Evolutionary conservation across 1,140 invertebrate species (phyloP).

Genomic region (Periplaneta americana): DNA sequence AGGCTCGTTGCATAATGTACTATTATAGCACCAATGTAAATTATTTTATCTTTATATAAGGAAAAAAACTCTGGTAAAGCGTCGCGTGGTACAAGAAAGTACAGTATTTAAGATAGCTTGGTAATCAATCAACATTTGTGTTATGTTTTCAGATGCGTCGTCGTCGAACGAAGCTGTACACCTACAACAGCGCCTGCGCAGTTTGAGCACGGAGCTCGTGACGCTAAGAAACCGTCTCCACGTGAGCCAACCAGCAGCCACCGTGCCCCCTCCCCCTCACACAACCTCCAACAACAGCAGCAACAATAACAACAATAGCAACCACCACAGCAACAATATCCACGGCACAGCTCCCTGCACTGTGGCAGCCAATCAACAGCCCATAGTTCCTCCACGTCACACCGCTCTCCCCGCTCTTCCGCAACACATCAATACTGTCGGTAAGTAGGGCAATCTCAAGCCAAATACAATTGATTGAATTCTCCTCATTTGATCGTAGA

Average conservation of each 20-base stretch:
- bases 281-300: conserved; percentile 11
- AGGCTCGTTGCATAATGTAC: too few species aligned
- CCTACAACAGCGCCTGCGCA: conserved; percentile 80
- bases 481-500: too few species aligned
- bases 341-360: neutral
- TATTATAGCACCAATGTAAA: too few species aligned
- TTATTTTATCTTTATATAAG: too few species aligned
- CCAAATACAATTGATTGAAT: too few species aligned
- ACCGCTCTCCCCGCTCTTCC: neutral
- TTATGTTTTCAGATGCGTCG: conserved; percentile 66
- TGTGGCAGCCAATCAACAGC: neutral
- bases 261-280: conserved; percentile 37
- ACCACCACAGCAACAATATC: conserved; percentile 2
- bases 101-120: too few species aligned
- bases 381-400: neutral
- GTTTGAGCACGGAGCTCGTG: conserved; percentile 82
- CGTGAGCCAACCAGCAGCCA: conserved; percentile 43
- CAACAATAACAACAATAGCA: conserved; percentile 16
- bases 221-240: conserved; percentile 80
- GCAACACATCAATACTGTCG: neutral
- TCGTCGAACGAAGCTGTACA: conserved; percentile 90
- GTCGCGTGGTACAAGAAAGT: too few species aligned
- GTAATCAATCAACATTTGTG: too few species aligned
- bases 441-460: too few species aligned
- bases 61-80: too few species aligned